Evolutionary conservation across 2,113 vertebrate genomes (phyloP).

Genomic region (Crypturellus undulatus): DNA sequence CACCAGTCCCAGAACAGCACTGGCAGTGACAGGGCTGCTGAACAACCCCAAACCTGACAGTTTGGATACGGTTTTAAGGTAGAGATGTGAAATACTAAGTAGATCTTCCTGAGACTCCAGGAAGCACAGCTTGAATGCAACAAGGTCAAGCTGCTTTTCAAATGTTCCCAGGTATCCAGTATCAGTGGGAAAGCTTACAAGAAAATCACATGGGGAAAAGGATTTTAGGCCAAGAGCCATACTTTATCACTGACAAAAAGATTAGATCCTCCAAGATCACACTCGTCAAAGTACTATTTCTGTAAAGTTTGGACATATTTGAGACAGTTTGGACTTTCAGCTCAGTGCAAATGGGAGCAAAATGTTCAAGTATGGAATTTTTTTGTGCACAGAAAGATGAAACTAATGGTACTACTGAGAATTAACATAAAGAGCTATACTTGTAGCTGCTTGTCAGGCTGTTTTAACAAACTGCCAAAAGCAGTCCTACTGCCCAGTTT

Average conservation of each 20-base stretch:
- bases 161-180: neutral
- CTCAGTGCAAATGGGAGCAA: neutral
- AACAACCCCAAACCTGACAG: neutral
- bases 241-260: constrained; percentile 1
- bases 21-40: neutral
- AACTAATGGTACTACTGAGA: neutral
- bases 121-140: constrained; percentile 11
- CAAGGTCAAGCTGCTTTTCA: constrained; percentile 49
- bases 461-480: neutral
- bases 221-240: neutral
- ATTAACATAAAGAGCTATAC: neutral
- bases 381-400: neutral
- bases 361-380: neutral
- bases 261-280: neutral
- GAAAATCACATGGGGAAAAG: neutral
- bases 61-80: neutral
- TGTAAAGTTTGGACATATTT: neutral
- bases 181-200: neutral
- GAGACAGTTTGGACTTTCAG: neutral
- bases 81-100: neutral
- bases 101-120: constrained; percentile 20
- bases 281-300: neutral
- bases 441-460: constrained; percentile 2
- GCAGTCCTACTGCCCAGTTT: neutral
- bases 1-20: too few species aligned